phyloP scores from a whole-genome alignment of 2,113 vertebrate species.

The Zosterops pallidus region DNA sequence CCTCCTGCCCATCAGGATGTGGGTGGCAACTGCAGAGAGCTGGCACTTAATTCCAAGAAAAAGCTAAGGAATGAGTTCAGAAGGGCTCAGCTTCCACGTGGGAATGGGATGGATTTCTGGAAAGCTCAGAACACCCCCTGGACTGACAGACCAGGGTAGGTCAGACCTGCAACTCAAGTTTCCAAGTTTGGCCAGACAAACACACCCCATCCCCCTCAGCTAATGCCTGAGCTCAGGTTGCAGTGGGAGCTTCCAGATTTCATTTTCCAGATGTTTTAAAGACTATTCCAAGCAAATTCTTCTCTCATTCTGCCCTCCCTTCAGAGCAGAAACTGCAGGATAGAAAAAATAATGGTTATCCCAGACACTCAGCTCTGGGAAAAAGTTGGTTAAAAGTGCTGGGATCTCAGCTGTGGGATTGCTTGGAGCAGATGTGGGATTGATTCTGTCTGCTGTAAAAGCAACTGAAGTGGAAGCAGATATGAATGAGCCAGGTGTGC shows the following conservation, averaged over 20 bases:
- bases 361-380: background rate
- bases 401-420: background rate
- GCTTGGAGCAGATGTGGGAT: background rate
- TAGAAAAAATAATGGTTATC: background rate
- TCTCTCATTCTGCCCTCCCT: background rate
- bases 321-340: background rate
- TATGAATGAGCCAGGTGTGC: background rate
- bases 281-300: background rate
- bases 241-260: background rate
- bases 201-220: rapidly evolving
- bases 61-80: background rate
- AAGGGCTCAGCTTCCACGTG: background rate
- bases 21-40: background rate
- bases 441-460: background rate
- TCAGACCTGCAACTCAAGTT: background rate
- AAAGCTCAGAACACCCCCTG: background rate
- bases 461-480: background rate
- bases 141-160: background rate
- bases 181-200: background rate
- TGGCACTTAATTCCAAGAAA: background rate
- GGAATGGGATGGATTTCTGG: background rate
- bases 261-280: background rate
- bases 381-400: rapidly evolving
- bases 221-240: background rate
- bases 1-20: background rate